Evolutionary conservation across 1,140 invertebrate species (phyloP).

Genomic region (Leptinotarsa lineolata): DNA sequence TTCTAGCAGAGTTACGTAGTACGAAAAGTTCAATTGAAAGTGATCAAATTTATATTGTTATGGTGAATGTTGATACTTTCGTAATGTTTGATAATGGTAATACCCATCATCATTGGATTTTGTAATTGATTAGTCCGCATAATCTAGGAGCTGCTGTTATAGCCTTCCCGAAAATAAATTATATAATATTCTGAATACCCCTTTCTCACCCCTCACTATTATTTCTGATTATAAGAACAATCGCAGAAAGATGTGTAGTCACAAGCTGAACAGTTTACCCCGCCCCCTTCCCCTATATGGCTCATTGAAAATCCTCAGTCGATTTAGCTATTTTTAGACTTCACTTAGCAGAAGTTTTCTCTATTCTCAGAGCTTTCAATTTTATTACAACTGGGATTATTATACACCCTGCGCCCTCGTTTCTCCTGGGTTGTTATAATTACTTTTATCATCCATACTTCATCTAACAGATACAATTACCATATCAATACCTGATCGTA

Average conservation of each 20-base stretch:
- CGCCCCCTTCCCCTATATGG: slow-evolving; percentile 63
- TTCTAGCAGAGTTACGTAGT: slow-evolving; percentile 69
- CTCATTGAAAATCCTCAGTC: slow-evolving; percentile 63
- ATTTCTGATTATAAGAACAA: slow-evolving; percentile 62
- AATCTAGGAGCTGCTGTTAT: slow-evolving; percentile 76
- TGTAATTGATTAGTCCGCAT: slow-evolving; percentile 77
- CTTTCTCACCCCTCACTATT: slow-evolving; percentile 66
- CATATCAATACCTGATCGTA: slow-evolving; percentile 72
- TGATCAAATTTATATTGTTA: slow-evolving; percentile 73
- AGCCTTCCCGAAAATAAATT: slow-evolving; percentile 77
- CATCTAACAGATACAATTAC: slow-evolving; percentile 76
- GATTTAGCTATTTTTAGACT: slow-evolving; percentile 71
- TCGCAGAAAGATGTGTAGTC: slow-evolving; percentile 66
- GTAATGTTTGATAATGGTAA: slow-evolving; percentile 81
- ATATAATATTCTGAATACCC: slow-evolving; percentile 81
- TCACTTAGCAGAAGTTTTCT: slow-evolving; percentile 69
- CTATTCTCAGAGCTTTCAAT: slow-evolving; percentile 71
- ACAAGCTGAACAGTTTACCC: slow-evolving; percentile 73
- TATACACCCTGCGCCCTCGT: slow-evolving; percentile 61
- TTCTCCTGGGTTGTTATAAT: slow-evolving; percentile 71
- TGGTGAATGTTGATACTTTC: slow-evolving; percentile 75
- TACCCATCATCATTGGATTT: slow-evolving; percentile 79
- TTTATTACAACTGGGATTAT: slow-evolving; percentile 67
- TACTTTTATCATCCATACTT: slow-evolving; percentile 71
- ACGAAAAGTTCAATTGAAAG: slow-evolving; percentile 65